Conservation (phyloP, 2,888 invertebrate species). For the Metacarcinus magister region DNA sequence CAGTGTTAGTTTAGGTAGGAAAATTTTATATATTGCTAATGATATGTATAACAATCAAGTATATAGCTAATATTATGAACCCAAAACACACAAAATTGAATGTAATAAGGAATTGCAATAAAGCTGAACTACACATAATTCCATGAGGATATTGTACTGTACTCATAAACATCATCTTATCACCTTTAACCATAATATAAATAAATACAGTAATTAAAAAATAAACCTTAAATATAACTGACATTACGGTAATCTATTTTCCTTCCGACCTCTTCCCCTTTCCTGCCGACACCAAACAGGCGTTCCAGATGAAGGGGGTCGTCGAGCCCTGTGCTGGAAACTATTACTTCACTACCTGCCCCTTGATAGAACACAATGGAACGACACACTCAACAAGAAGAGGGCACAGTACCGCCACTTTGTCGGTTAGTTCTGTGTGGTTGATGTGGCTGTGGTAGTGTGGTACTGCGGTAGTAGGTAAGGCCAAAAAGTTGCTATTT, state of each 20-base stretch:
- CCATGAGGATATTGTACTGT: too few relatives aligned
- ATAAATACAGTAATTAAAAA: too few relatives aligned
- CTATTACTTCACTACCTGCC: constrained; percentile 94
- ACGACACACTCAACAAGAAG: constrained; percentile 89
- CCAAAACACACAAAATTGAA: too few relatives aligned
- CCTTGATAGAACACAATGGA: constrained; percentile 89
- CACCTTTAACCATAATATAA: too few relatives aligned
- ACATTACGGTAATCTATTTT: not conserved
- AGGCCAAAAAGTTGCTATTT: not conserved
- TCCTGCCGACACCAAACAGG: constrained; percentile 86
- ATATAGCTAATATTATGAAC: too few relatives aligned
- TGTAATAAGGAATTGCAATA: too few relatives aligned
- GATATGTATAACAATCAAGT: too few relatives aligned
- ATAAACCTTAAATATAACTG: too few relatives aligned
- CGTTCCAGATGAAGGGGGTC: constrained; percentile 93
- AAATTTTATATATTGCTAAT: too few relatives aligned
- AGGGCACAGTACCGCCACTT: constrained; percentile 92
- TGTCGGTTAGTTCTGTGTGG: constrained; percentile 87
- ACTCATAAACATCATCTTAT: too few relatives aligned
- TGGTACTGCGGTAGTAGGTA: not conserved
- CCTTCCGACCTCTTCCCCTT: not conserved
- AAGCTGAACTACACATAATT: too few relatives aligned
- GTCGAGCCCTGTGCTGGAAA: constrained; percentile 94
- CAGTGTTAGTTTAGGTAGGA: too few relatives aligned
- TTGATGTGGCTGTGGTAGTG: not conserved